Percentiles rank a stretch among this genome's conserved stretches.
Conservation (phyloP, 2,888 invertebrate species). For the Euclidia mi region DNA sequence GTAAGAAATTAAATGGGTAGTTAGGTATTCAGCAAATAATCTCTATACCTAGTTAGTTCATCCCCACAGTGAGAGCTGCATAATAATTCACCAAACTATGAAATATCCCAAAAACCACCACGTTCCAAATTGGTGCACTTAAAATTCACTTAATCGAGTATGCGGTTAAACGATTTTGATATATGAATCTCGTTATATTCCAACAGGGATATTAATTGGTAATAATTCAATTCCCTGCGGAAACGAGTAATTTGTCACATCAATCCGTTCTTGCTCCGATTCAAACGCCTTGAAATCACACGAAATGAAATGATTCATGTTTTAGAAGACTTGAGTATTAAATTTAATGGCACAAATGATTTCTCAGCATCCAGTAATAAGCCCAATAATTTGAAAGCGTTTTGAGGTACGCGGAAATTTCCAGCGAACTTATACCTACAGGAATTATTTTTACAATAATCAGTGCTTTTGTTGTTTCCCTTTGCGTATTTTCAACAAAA, state of each 20-base stretch:
- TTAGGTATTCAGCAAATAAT: no score
- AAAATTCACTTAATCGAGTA: background rate
- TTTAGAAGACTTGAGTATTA: slow-evolving; percentile 9
- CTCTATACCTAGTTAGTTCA: no score
- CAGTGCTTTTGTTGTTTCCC: background rate
- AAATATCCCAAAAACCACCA: background rate
- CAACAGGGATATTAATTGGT: slow-evolving; percentile 29
- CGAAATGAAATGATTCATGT: slow-evolving; percentile 22
- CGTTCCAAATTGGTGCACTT: background rate
- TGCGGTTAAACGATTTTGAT: slow-evolving; percentile 1
- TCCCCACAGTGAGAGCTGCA: no score
- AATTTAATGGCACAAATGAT: slow-evolving; percentile 11
- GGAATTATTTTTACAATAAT: background rate
- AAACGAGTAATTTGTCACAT: slow-evolving; percentile 36
- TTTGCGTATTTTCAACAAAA: background rate
- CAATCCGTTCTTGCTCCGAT: slow-evolving; percentile 19
- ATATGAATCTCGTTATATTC: slow-evolving; percentile 13
- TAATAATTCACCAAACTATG: no score
- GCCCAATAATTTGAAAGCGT: background rate
- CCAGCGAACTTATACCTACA: no score
- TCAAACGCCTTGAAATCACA: slow-evolving; percentile 15
- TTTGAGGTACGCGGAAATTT: background rate
- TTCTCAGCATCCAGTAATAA: slow-evolving; percentile 4
- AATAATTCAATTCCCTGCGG: slow-evolving; percentile 13
- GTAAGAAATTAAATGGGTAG: no score